Percentiles rank a stretch among this genome's conserved stretches.
Evolutionary conservation across 2,888 invertebrate species (phyloP).

Genomic region (Anodontia alba): DNA sequence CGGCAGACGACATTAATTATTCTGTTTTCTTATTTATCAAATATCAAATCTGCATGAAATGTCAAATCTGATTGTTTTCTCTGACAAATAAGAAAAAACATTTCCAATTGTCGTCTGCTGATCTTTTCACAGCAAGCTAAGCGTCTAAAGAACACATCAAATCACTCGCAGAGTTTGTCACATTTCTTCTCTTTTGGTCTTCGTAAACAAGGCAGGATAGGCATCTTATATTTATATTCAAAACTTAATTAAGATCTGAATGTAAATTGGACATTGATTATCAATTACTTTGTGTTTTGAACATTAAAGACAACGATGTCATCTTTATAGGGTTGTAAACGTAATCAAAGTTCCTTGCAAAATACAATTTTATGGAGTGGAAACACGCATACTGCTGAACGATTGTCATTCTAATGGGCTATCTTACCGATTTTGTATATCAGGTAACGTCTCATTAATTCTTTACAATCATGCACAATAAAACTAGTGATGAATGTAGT

Average conservation of each 20-base stretch:
- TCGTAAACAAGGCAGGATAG: background rate
- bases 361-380: background rate
- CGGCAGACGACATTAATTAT: too few relatives aligned
- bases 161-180: background rate
- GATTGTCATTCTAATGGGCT: conserved; percentile 9
- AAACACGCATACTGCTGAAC: background rate
- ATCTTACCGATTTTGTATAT: background rate
- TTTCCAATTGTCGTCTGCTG: too few relatives aligned
- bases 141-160: too few relatives aligned
- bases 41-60: too few relatives aligned
- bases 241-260: conserved; percentile 14
- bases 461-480: background rate
- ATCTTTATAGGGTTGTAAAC: conserved; percentile 15
- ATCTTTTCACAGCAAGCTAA: too few relatives aligned
- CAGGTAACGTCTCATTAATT: background rate
- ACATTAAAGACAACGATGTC: background rate
- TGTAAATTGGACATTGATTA: conserved; percentile 14
- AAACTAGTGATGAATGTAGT: background rate
- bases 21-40: too few relatives aligned
- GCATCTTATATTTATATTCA: background rate
- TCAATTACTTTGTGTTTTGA: conserved; percentile 8
- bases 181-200: background rate
- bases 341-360: conserved; percentile 6
- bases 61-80: too few relatives aligned
- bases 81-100: too few relatives aligned